These are phyloP conservation scores for Agonopterix subpropinquella DNA, from an alignment of 2,888 invertebrate species.

Conservation along the genomic window DNA sequence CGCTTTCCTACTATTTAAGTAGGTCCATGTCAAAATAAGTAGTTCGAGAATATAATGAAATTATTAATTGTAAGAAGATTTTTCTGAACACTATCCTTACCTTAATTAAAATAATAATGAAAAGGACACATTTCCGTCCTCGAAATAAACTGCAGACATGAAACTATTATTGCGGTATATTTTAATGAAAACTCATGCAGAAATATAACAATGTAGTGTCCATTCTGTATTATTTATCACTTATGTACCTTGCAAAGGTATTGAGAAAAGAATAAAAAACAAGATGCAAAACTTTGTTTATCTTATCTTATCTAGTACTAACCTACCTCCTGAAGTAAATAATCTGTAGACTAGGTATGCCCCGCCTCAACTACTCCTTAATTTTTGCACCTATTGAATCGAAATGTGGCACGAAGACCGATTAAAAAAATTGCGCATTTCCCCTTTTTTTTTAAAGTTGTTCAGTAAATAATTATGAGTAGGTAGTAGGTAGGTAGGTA, in stretches of 20 bases:
- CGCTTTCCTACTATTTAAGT: slow-evolving; percentile 60
- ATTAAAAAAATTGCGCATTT: too few species aligned
- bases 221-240: slow-evolving; percentile 55
- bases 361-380: too few species aligned
- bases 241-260: slow-evolving; percentile 67
- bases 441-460: too few species aligned
- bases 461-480: too few species aligned
- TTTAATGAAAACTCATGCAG: slow-evolving; percentile 22
- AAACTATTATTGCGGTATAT: background rate
- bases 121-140: slow-evolving; percentile 65
- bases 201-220: slow-evolving; percentile 34
- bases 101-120: slow-evolving; percentile 27
- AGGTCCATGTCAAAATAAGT: slow-evolving; percentile 57
- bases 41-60: slow-evolving; percentile 61
- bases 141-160: slow-evolving; percentile 9
- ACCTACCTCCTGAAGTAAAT: too few species aligned
- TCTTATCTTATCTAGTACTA: too few species aligned
- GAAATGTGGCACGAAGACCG: too few species aligned
- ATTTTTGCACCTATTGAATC: too few species aligned
- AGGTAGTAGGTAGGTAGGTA: too few species aligned
- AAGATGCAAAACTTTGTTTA: background rate
- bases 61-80: slow-evolving; percentile 61
- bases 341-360: too few species aligned
- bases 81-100: slow-evolving; percentile 56
- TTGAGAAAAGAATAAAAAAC: slow-evolving; percentile 45